These are phyloP conservation scores for Enteromius thamalakanensis DNA, from an alignment of 2,797 vertebrate species.

Conservation along the genomic window DNA sequence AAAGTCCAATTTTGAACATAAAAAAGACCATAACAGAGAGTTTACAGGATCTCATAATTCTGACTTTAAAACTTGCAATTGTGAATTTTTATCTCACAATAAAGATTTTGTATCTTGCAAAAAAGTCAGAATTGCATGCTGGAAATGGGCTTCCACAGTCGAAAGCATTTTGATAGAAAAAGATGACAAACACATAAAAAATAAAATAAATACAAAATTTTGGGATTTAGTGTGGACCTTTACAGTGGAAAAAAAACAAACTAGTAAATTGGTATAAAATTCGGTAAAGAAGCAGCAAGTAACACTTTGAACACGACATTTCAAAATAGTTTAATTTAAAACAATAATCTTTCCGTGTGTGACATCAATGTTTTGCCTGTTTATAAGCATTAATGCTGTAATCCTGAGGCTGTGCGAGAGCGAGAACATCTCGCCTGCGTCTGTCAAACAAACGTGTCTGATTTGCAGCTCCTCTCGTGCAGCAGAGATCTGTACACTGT, in stretches of 20 bases:
- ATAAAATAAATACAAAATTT: no score
- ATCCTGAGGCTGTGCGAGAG: conserved; percentile 21
- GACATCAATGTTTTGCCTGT: conserved; percentile 32
- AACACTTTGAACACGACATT: neutral
- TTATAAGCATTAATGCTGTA: conserved; percentile 20
- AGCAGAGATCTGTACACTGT: conserved; percentile 37
- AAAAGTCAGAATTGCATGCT: no score
- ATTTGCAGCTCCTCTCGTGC: conserved; percentile 32
- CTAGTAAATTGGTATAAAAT: neutral
- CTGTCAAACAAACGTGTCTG: conserved; percentile 55
- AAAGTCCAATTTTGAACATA: no score
- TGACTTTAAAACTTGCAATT: no score
- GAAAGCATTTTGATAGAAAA: no score
- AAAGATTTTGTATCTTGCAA: no score
- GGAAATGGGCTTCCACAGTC: no score
- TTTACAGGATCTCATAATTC: no score
- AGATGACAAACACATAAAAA: no score
- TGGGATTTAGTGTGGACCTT: no score
- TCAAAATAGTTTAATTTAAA: neutral
- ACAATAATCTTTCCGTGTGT: neutral
- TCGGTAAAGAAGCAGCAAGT: neutral
- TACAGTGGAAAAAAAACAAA: neutral
- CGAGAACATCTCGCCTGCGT: conserved; percentile 29
- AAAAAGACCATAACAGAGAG: no score
- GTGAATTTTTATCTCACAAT: no score